Base-by-base conservation (phyloP, 2,888 invertebrate species). In the Ashinkailepas kermadecensis region DNA sequence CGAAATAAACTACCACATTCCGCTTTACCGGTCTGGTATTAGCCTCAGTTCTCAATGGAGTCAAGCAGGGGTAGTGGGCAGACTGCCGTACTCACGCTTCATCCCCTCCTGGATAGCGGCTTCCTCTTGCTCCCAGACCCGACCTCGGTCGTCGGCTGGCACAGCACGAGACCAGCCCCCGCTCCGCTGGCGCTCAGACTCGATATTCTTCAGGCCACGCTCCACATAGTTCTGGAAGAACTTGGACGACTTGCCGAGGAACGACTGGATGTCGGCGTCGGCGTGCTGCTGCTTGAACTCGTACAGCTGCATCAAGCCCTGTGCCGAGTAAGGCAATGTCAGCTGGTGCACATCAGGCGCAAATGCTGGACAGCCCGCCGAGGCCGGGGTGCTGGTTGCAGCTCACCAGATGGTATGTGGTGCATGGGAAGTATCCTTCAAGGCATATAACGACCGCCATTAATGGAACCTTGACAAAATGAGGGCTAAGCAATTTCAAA, bases 171-270 rank as follows among this genome's bases (percentile, higher is more conserved):
- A 62, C 59, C 81, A 62, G 25, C 82, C 82, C 8, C 83, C 83
- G 58, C 82, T 84, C 57, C 84, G 84, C 74, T 85, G 84, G 56
- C 88, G 86, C 83, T 90, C 89, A 64, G 85, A 85, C 82, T 90
- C 91, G 62, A 93, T 92, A 81, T 90, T 90, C 84, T 90, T 90
- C 83, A 95, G 88, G 0, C 94, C 94, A 81, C 93, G 90, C 87
- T 93, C 93, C 84, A 96, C 94, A 87, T 94, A 95, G 86, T 93
- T 93, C 86, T 95, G 94, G 90, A 95, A 95, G 88, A 93, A 93
- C 87, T 92, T 92, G 81, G 94, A 94, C 0, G 94, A 93, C 86
- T 93, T 93, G 85, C 92, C 91, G 87, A 96, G 90, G 88, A 93
- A 95, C 58, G 94, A 94, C 87, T 94, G 93, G 74, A 94, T 91